Conservation (phyloP, 2,797 vertebrate species). For the Acanthis flammea region DNA sequence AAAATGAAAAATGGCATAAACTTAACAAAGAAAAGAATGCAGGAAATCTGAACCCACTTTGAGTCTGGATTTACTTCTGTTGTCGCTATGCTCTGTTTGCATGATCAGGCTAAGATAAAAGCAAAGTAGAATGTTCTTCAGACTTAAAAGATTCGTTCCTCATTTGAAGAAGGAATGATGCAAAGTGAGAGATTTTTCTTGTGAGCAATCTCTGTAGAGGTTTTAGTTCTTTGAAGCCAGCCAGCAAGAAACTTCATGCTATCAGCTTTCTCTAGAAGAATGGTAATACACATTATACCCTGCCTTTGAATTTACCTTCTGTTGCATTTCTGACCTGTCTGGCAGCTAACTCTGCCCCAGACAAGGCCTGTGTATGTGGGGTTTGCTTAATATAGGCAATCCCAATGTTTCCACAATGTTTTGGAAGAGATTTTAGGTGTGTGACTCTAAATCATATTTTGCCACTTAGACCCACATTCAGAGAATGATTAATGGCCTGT, state of each 20-base stretch:
- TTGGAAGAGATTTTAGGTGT: neutral
- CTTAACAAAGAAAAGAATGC: neutral
- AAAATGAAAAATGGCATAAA: conserved; percentile 7
- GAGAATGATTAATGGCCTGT: neutral
- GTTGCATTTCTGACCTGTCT: neutral
- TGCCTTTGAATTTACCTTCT: neutral
- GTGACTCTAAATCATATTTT: neutral
- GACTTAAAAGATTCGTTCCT: neutral
- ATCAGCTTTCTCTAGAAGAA: neutral
- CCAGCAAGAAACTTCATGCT: neutral
- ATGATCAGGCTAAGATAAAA: neutral
- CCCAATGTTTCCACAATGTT: neutral
- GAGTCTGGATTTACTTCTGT: neutral
- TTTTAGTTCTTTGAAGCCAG: neutral
- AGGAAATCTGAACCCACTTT: neutral
- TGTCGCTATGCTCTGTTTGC: neutral
- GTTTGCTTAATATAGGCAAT: neutral
- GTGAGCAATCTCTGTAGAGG: neutral
- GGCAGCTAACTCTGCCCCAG: neutral
- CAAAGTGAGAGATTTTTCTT: neutral
- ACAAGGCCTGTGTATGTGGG: neutral
- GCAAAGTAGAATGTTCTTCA: neutral
- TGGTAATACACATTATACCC: neutral
- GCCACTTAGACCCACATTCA: neutral
- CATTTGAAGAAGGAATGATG: neutral